A percentile compares a stretch with the other conserved stretches of the same genome.
phyloP scores from a whole-genome alignment of 2,888 invertebrate species.

The Loripinus fragilis region DNA sequence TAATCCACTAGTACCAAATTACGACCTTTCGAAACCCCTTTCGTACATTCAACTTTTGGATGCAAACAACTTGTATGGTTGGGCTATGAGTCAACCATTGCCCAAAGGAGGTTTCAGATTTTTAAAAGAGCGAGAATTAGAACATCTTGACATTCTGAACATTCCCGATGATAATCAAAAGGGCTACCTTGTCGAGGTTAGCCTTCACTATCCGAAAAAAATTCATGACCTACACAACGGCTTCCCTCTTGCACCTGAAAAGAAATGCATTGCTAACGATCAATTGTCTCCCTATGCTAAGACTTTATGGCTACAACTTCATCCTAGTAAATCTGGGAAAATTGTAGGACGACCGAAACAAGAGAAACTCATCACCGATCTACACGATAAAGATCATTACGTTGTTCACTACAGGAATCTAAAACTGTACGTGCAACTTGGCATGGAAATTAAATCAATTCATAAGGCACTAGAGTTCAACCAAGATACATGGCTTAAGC shows the following conservation, averaged over 20 bases:
- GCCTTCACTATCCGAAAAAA: constrained; percentile 21
- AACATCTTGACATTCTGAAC: constrained; percentile 21
- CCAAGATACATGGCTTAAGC: constrained; percentile 75
- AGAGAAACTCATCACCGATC: constrained; percentile 21
- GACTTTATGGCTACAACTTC: constrained; percentile 20
- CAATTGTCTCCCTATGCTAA: constrained; percentile 29
- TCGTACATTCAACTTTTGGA: background rate
- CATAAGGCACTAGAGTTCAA: constrained; percentile 75
- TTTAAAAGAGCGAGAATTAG: constrained; percentile 11
- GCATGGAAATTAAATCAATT: constrained; percentile 67
- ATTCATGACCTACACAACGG: constrained; percentile 36
- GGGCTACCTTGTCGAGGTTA: constrained; percentile 28
- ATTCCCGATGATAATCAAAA: constrained; percentile 20
- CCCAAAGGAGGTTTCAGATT: constrained; percentile 25
- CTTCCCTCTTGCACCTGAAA: constrained; percentile 29
- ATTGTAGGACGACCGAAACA: constrained; percentile 20
- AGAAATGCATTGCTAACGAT: constrained; percentile 19
- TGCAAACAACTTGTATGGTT: constrained; percentile 29
- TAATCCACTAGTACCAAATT: background rate
- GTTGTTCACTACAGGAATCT: constrained; percentile 33
- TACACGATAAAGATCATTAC: constrained; percentile 30
- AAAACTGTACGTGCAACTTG: constrained; percentile 40
- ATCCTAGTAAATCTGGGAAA: background rate
- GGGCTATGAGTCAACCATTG: constrained; percentile 28
- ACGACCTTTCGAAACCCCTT: constrained; percentile 23